A percentile compares a stretch with the other conserved stretches of the same genome.
These are phyloP conservation scores for Sinocyclocheilus grahami DNA, from an alignment of 2,113 vertebrate genomes.

Conservation along the genomic window DNA sequence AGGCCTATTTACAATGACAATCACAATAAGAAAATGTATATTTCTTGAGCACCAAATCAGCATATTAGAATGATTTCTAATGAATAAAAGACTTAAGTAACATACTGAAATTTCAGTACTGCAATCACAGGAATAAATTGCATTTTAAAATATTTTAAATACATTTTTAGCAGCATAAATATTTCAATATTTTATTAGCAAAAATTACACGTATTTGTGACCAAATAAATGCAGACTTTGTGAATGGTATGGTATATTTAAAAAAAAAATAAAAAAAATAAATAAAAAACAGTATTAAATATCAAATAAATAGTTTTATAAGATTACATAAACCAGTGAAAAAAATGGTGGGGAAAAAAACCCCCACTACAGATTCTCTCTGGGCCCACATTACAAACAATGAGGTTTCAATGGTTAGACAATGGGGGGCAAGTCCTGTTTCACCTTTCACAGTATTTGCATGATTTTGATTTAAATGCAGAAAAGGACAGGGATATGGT, in stretches of 20 bases:
- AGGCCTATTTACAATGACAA: not conserved
- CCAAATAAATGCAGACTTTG: not conserved
- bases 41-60: not conserved
- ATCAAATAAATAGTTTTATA: not conserved
- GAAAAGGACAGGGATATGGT: not conserved
- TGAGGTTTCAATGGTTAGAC: not conserved
- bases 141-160: not conserved
- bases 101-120: not conserved
- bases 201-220: not conserved
- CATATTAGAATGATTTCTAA: not conserved
- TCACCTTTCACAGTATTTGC: not conserved
- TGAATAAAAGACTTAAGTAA: not conserved
- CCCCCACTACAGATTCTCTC: not conserved
- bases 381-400: not conserved
- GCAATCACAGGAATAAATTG: not conserved
- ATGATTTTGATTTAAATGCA: constrained; percentile 6
- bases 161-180: not conserved
- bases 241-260: not conserved
- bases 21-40: not conserved
- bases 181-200: not conserved
- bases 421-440: not conserved
- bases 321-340: not conserved
- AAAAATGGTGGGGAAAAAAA: not conserved
- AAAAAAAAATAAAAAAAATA: not conserved
- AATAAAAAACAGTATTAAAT: not conserved